Percentiles rank a stretch among this genome's conserved stretches.
phyloP scores from a whole-genome alignment of 2,888 invertebrate genomes.

The Arenicola marina region DNA sequence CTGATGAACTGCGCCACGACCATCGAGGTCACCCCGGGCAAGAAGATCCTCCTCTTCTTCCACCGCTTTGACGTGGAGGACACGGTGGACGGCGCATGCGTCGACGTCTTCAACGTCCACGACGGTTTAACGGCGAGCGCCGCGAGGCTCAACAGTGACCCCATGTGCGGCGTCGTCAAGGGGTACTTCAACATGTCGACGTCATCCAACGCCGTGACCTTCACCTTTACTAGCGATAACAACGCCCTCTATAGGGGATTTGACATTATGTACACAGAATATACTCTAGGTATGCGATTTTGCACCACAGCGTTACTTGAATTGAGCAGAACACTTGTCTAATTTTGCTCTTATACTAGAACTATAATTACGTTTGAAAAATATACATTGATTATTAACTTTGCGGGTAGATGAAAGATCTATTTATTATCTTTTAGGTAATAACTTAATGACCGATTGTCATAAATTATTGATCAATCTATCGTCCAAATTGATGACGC shows the following conservation, averaged over 20 bases:
- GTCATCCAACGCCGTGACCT: conserved; percentile 7
- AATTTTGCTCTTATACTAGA: too few species aligned
- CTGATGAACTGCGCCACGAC: conserved; percentile 13
- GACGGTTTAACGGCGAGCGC: conserved; percentile 1
- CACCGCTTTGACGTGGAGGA: conserved; percentile 13
- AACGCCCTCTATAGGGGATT: conserved; percentile 12
- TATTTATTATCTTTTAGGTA: too few species aligned
- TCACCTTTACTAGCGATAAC: conserved; percentile 6
- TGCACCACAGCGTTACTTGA: too few species aligned
- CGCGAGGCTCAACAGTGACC: not conserved
- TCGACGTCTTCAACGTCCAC: conserved; percentile 4
- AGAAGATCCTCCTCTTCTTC: conserved; percentile 5
- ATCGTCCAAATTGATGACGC: too few species aligned
- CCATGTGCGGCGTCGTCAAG: not conserved
- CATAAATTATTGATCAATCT: too few species aligned
- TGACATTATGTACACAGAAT: conserved; percentile 11
- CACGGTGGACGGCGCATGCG: not conserved
- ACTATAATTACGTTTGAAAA: too few species aligned
- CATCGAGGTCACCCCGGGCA: conserved; percentile 5
- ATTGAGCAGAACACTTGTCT: too few species aligned
- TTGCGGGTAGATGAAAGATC: too few species aligned
- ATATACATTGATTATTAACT: too few species aligned
- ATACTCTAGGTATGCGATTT: not conserved
- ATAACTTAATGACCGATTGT: too few species aligned
- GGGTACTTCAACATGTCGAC: conserved; percentile 1